Percentiles rank a stretch among this genome's conserved stretches.
These are phyloP conservation scores for Sphaeridia pumilis DNA, from an alignment of 2,888 invertebrate genomes.

Conservation along the genomic window DNA sequence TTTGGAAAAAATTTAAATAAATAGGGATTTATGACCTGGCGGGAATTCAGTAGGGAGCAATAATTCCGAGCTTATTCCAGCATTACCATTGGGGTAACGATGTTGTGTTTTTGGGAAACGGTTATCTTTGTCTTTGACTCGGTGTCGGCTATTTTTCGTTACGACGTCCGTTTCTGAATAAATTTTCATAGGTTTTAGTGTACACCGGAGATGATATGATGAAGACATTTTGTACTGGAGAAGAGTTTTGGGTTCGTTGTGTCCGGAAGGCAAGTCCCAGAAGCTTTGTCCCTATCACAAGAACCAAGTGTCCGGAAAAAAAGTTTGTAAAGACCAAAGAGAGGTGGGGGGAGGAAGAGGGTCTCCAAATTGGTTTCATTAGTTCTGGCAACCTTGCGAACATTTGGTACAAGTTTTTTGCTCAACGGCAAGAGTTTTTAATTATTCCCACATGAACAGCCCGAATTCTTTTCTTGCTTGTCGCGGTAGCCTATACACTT, in stretches of 20 bases:
- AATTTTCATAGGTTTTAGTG: too few species aligned
- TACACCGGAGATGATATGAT: too few species aligned
- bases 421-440: neutral
- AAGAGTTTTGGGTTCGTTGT: too few species aligned
- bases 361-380: neutral
- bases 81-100: neutral
- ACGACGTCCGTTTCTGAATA: too few species aligned
- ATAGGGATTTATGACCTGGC: neutral
- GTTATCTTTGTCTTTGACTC: too few species aligned
- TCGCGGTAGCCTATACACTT: too few species aligned
- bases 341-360: neutral
- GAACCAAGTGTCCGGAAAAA: too few species aligned
- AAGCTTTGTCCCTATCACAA: too few species aligned
- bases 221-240: too few species aligned
- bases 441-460: neutral
- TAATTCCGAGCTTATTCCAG: neutral
- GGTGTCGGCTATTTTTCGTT: too few species aligned
- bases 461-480: neutral
- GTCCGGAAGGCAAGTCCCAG: too few species aligned
- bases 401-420: neutral
- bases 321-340: neutral
- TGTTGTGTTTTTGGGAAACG: too few species aligned
- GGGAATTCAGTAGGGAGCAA: neutral
- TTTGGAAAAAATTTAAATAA: slow-evolving; percentile 59
- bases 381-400: neutral